Conservation (phyloP, 2,888 invertebrate genomes). For the Cotesia congregata region DNA sequence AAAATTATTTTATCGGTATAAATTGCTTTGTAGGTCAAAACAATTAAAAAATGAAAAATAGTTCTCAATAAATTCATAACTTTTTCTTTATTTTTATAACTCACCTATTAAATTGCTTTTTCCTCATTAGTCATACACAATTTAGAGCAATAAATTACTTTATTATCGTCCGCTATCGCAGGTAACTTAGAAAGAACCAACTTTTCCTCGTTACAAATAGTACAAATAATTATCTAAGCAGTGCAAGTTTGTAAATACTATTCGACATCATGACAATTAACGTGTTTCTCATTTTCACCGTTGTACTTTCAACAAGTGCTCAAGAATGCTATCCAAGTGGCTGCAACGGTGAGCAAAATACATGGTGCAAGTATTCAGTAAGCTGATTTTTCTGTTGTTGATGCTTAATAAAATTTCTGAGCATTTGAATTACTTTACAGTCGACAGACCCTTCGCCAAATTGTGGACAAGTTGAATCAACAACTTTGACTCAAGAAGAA, state of each 20-base stretch:
- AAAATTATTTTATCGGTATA: no score
- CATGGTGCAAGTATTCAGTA: background rate
- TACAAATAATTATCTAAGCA: background rate
- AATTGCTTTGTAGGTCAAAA: no score
- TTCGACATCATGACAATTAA: background rate
- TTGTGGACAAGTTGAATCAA: slow-evolving; percentile 15
- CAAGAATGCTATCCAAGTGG: background rate
- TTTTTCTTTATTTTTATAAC: no score
- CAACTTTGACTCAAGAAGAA: slow-evolving; percentile 34
- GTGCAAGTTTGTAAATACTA: background rate
- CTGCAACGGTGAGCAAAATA: background rate
- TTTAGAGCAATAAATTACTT: no score
- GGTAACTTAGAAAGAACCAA: no score
- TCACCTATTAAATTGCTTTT: no score
- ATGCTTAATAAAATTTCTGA: background rate
- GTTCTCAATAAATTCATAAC: no score
- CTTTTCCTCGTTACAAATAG: background rate
- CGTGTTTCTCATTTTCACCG: background rate
- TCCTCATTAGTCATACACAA: no score
- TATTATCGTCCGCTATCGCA: no score
- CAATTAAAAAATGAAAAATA: no score
- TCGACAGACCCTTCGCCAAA: background rate
- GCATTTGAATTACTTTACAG: background rate
- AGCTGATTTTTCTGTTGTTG: background rate
- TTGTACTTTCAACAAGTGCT: background rate